Percentiles rank a stretch among this genome's conserved stretches.
phyloP scores from a whole-genome alignment of 1,140 invertebrate genomes.

The Drosophila ercepeae region DNA sequence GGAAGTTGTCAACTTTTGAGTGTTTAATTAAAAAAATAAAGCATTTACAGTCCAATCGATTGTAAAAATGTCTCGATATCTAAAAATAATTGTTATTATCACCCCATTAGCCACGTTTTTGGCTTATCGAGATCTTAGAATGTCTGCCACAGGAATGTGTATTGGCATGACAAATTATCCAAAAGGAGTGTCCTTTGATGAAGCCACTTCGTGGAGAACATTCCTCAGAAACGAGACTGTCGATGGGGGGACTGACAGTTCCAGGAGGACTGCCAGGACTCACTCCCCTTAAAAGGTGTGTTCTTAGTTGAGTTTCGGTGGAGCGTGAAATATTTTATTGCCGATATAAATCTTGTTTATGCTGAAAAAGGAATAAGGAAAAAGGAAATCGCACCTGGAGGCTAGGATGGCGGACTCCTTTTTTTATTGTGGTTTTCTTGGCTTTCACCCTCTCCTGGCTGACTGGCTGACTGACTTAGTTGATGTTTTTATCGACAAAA shows the following conservation, averaged over 20 bases:
- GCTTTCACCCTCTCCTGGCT: constrained; percentile 12
- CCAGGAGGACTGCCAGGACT: neutral
- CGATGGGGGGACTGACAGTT: neutral
- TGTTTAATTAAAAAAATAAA: constrained; percentile 6
- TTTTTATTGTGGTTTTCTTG: neutral
- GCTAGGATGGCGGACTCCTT: constrained; percentile 20
- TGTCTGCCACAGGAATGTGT: constrained; percentile 26
- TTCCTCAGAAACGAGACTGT: constrained; percentile 34
- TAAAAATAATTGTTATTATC: neutral
- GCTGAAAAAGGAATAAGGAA: constrained; percentile 13
- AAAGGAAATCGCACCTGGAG: constrained; percentile 21
- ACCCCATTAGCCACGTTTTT: constrained; percentile 14
- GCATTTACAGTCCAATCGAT: constrained; percentile 1
- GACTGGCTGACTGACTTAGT: constrained; percentile 29
- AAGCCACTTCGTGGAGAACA: constrained; percentile 31
- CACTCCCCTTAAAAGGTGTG: constrained; percentile 30
- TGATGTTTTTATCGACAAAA: constrained; percentile 62
- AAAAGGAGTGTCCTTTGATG: constrained; percentile 39
- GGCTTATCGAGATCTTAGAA: constrained; percentile 1
- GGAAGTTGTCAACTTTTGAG: constrained; percentile 7
- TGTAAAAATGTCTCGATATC: no score
- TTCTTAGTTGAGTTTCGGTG: constrained; percentile 46
- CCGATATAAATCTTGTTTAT: constrained; percentile 73
- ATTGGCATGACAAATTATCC: constrained; percentile 51
- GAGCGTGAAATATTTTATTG: constrained; percentile 70